Evolutionary conservation across 2,797 vertebrate species (phyloP).

Genomic region (Phalloptychus januarius): DNA sequence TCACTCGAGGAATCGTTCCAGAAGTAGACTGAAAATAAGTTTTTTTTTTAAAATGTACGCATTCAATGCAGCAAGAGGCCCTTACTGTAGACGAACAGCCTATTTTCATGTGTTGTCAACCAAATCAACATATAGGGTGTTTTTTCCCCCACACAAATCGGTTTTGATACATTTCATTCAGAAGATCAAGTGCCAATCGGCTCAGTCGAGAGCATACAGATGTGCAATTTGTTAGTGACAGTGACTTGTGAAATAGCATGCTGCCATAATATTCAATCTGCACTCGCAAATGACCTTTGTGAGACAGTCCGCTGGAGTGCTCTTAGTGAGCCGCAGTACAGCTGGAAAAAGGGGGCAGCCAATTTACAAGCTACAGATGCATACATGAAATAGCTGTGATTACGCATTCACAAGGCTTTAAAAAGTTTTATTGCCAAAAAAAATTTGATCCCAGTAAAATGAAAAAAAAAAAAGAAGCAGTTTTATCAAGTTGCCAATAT

Average conservation of each 20-base stretch:
- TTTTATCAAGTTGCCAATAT: slow-evolving; percentile 14
- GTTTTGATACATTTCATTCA: slow-evolving; percentile 6
- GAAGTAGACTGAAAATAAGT: neutral
- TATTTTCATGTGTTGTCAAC: neutral
- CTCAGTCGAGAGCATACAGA: neutral
- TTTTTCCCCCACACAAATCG: neutral
- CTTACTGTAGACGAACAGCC: neutral
- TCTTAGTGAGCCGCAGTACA: slow-evolving; percentile 5
- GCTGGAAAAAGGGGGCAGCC: slow-evolving; percentile 4
- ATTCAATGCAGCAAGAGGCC: neutral
- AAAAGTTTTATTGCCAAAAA: slow-evolving; percentile 15
- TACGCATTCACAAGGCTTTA: neutral
- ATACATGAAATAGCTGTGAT: neutral
- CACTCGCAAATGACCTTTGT: slow-evolving; percentile 21
- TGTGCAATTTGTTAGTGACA: slow-evolving; percentile 5
- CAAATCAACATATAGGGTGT: neutral
- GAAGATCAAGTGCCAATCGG: neutral
- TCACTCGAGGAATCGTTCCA: too few species aligned
- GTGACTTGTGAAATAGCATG: slow-evolving; percentile 7
- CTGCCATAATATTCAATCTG: slow-evolving; percentile 4
- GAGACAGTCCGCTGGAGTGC: neutral
- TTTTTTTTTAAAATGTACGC: neutral
- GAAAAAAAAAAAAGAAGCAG: neutral
- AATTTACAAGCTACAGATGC: neutral
- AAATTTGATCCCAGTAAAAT: slow-evolving; percentile 5